A percentile compares a stretch with the other conserved stretches of the same genome.
These are phyloP conservation scores for Phymatocera aterrima DNA, from an alignment of 2,888 invertebrate species.

Conservation along the genomic window DNA sequence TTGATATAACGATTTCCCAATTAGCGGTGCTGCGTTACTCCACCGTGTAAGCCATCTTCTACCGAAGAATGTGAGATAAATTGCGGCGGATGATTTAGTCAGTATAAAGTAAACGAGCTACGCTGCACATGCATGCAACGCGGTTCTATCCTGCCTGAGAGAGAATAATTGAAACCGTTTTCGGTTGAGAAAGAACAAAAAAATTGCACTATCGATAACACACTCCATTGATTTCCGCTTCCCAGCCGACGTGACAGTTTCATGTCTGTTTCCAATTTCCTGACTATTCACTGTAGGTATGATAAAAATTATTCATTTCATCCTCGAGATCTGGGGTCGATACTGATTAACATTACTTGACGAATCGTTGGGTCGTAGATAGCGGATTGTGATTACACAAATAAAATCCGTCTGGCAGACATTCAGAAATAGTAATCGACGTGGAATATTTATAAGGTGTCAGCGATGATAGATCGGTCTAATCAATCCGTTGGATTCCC, in stretches of 20 bases:
- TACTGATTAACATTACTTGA: neutral
- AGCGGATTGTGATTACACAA: conserved; percentile 14
- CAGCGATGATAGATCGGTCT: conserved; percentile 38
- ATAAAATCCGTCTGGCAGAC: neutral
- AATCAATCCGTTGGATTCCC: conserved; percentile 41
- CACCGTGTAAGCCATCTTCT: conserved; percentile 21
- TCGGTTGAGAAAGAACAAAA: neutral
- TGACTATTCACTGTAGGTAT: neutral
- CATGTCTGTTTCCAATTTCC: no score
- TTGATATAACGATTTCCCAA: conserved; percentile 50
- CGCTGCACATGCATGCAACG: neutral
- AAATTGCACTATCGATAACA: neutral
- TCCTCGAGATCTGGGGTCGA: neutral
- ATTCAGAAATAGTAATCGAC: conserved; percentile 1
- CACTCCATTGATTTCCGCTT: no score
- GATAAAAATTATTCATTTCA: neutral
- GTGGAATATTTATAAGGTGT: conserved; percentile 38
- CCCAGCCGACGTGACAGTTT: neutral
- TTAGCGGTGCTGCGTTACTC: conserved; percentile 43
- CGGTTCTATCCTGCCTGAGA: neutral
- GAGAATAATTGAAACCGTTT: neutral
- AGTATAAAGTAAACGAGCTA: neutral
- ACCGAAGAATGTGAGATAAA: conserved; percentile 12
- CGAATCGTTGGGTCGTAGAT: conserved; percentile 10
- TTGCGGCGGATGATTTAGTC: neutral